Conservation (phyloP, 2,113 vertebrate species). For the Thomomys bottae region DNA sequence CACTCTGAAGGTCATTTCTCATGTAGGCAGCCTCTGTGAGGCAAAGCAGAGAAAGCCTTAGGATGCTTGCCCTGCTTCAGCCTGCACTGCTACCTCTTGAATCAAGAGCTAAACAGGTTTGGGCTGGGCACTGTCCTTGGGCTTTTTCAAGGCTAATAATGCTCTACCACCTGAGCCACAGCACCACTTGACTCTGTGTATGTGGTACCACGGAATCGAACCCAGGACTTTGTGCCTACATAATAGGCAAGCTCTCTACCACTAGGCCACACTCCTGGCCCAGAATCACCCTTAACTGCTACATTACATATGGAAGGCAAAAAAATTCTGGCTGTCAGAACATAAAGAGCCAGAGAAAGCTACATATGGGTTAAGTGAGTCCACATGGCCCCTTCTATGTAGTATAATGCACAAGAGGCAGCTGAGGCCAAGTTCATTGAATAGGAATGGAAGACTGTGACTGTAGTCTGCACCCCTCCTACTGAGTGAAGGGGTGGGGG, state of each 20-base stretch:
- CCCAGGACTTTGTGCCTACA: too few species aligned
- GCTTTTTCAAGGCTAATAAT: too few species aligned
- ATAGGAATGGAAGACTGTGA: neutral
- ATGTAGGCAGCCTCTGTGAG: neutral
- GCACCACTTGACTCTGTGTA: too few species aligned
- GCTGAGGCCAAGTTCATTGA: neutral
- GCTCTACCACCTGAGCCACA: too few species aligned
- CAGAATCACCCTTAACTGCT: too few species aligned
- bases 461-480: too few species aligned
- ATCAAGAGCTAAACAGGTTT: neutral
- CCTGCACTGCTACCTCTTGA: neutral
- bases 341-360: neutral
- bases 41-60: neutral
- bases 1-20: neutral
- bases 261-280: too few species aligned
- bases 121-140: too few species aligned
- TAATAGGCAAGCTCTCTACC: too few species aligned
- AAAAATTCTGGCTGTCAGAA: neutral
- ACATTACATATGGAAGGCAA: too few species aligned
- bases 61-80: neutral
- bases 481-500: rapidly evolving
- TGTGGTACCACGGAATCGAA: too few species aligned
- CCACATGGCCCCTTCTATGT: neutral
- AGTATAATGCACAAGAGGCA: too few species aligned
- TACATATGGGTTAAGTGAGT: neutral